Conservation (phyloP, 2,888 invertebrate genomes). For the Aspidiotus rigidus region DNA sequence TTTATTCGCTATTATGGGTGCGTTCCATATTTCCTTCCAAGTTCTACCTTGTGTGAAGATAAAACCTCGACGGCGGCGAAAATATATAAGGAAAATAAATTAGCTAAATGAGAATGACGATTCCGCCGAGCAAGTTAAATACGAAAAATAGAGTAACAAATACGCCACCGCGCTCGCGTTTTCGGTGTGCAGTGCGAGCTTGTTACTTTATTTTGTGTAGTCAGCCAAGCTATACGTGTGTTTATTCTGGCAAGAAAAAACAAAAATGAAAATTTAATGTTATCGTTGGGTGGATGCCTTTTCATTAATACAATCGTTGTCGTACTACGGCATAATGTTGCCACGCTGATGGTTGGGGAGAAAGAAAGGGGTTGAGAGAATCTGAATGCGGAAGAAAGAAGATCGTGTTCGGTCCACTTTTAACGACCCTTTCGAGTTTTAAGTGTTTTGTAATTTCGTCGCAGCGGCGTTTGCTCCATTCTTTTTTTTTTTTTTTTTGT, state of each 20-base stretch:
- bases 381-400: no score
- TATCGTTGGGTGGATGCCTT: constrained; percentile 1
- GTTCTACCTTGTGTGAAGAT: constrained; percentile 33
- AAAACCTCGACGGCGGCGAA: constrained; percentile 19
- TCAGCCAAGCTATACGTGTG: neutral
- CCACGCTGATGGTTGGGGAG: no score
- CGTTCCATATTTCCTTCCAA: constrained; percentile 24
- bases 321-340: no score
- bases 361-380: no score
- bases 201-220: neutral
- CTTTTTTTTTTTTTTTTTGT: no score
- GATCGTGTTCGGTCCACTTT: no score
- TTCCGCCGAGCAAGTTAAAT: neutral
- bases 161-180: neutral
- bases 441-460: no score
- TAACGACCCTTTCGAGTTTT: no score
- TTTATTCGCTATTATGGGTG: constrained; percentile 18
- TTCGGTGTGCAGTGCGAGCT: neutral
- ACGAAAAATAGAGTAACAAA: neutral
- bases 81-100: constrained; percentile 24
- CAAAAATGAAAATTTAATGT: constrained; percentile 9
- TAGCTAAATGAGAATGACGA: constrained; percentile 18
- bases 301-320: neutral
- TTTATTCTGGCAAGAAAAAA: constrained; percentile 10
- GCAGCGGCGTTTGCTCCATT: no score